These are phyloP conservation scores for Rhinopomastus cyanomelas DNA, from an alignment of 2,113 vertebrate species.

Conservation along the genomic window DNA sequence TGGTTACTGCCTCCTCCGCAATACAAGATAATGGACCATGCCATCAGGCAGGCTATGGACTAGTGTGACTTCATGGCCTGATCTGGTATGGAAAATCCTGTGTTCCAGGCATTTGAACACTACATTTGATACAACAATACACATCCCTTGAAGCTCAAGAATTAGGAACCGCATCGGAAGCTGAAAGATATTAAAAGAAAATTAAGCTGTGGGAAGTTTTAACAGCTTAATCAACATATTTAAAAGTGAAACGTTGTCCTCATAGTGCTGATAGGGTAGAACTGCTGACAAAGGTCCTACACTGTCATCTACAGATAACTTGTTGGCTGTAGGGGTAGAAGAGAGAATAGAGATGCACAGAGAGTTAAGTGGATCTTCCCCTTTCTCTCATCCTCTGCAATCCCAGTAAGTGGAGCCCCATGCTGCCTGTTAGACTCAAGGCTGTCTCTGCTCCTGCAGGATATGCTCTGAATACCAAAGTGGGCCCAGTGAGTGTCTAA, in stretches of 20 bases:
- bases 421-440: background rate
- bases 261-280: background rate
- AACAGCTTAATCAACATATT: background rate
- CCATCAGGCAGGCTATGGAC: background rate
- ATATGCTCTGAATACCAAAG: background rate
- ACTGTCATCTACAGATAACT: background rate
- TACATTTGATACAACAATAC: background rate
- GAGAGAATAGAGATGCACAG: accelerated
- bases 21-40: accelerated
- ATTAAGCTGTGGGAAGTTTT: background rate
- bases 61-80: background rate
- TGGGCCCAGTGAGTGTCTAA: too few species aligned
- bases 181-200: background rate
- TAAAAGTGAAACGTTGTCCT: background rate
- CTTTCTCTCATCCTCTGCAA: background rate
- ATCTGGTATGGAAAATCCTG: background rate
- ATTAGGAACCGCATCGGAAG: accelerated
- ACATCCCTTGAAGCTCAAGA: background rate
- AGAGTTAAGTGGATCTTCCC: background rate
- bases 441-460: background rate
- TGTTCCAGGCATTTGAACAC: constrained; percentile 19
- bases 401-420: background rate
- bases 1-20: background rate
- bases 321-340: background rate
- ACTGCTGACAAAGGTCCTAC: background rate